phyloP scores from a whole-genome alignment of 2,113 vertebrate genomes.

The Zosterops pallidus region DNA sequence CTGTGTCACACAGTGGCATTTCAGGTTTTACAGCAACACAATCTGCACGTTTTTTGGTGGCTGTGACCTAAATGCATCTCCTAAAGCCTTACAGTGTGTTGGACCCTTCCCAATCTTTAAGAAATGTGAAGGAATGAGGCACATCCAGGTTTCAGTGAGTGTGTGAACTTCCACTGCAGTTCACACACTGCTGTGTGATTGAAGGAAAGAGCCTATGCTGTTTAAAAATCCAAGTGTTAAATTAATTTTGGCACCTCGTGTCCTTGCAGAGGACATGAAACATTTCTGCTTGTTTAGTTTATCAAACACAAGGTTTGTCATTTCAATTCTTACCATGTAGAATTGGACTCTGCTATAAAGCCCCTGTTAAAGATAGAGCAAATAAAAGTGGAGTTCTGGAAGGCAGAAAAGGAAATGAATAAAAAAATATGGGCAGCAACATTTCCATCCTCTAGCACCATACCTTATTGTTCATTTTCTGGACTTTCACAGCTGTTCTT shows the following conservation, averaged over 20 bases:
- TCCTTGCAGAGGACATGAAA: background rate
- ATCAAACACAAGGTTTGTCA: background rate
- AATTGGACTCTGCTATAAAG: background rate
- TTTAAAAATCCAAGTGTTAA: background rate
- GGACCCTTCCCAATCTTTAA: background rate
- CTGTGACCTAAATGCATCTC: background rate
- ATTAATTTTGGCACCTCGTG: background rate
- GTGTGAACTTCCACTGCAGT: background rate
- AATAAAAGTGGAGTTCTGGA: background rate
- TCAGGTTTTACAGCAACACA: background rate
- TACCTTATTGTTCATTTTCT: background rate
- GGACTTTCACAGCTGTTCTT: slow-evolving; percentile 36
- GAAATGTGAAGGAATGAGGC: background rate
- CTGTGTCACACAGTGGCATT: background rate
- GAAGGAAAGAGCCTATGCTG: background rate
- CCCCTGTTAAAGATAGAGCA: background rate
- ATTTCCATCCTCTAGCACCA: background rate
- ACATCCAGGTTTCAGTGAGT: rapidly evolving
- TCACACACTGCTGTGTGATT: background rate
- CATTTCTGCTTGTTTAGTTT: background rate
- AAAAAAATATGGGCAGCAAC: background rate
- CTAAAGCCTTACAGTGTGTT: background rate
- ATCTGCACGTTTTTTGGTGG: background rate
- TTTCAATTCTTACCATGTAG: background rate
- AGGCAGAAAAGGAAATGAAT: background rate